Percentiles rank a stretch among this genome's conserved stretches.
These are phyloP conservation scores for Erpornis zantholeuca DNA, from an alignment of 2,113 vertebrate species.

Conservation along the genomic window DNA sequence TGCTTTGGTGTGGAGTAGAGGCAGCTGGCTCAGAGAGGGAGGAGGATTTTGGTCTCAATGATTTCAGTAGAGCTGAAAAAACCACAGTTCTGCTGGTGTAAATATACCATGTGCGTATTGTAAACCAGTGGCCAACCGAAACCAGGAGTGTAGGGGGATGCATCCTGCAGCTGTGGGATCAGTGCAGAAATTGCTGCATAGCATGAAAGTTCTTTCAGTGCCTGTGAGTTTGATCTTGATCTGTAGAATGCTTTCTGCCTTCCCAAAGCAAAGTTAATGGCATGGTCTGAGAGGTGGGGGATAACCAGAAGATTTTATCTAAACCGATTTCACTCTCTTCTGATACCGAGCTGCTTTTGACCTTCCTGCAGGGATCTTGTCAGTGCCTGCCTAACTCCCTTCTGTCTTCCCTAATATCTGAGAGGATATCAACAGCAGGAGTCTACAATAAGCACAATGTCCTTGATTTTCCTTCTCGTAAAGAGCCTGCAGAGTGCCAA, in stretches of 20 bases:
- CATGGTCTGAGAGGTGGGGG: background rate
- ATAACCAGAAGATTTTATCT: background rate
- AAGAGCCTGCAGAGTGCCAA: background rate
- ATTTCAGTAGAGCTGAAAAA: background rate
- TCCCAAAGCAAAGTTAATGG: background rate
- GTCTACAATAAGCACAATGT: background rate
- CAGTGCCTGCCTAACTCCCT: background rate
- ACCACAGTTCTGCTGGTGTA: background rate
- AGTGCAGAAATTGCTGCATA: background rate
- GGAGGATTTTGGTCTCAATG: background rate
- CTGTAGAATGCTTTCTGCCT: background rate
- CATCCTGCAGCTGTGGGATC: background rate
- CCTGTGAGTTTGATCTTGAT: background rate
- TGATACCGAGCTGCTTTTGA: background rate
- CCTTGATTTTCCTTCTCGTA: background rate
- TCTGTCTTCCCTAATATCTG: background rate
- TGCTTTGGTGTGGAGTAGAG: background rate
- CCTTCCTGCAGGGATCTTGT: background rate
- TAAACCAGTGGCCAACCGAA: background rate
- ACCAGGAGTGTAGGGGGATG: background rate
- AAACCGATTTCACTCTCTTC: background rate
- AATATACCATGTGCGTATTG: background rate
- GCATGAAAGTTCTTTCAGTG: background rate
- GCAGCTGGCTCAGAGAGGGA: background rate
- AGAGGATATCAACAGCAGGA: background rate